A percentile compares a stretch with the other conserved stretches of the same genome.
Evolutionary conservation across 2,888 invertebrate genomes (phyloP).

Genomic region (Oscheius sp.): DNA sequence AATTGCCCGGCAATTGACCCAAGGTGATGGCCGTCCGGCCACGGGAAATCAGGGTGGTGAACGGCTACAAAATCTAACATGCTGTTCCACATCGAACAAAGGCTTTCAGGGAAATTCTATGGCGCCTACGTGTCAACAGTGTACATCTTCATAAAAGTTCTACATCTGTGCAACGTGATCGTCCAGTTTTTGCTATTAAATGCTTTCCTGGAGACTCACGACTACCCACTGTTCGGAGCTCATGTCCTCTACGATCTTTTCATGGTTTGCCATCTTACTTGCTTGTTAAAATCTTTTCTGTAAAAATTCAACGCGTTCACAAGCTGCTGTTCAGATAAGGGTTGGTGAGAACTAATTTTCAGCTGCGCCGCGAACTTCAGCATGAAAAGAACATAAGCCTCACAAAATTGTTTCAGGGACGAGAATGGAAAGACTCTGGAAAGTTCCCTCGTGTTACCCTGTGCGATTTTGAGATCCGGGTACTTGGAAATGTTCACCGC

Average conservation of each 20-base stretch:
- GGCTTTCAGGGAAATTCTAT: constrained; percentile 73
- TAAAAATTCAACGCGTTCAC: no score
- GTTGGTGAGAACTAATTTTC: no score
- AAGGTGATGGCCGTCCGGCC: not conserved
- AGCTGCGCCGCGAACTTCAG: no score
- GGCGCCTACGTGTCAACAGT: constrained; percentile 76
- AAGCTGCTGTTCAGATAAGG: no score
- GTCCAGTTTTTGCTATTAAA: constrained; percentile 75
- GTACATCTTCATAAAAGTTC: constrained; percentile 75
- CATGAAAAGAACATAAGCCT: no score
- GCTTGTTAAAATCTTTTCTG: no score
- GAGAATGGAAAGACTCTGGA: constrained; percentile 73
- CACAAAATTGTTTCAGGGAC: constrained; percentile 53
- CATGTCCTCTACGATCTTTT: constrained; percentile 75
- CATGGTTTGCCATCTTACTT: constrained; percentile 60
- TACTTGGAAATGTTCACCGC: constrained; percentile 74
- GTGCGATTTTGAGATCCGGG: constrained; percentile 74
- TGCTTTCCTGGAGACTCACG: constrained; percentile 75
- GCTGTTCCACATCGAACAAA: not conserved
- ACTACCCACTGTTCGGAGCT: constrained; percentile 74
- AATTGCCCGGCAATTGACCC: constrained; percentile 23
- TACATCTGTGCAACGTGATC: constrained; percentile 68
- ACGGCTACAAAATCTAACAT: not conserved
- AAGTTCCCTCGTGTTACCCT: constrained; percentile 74
- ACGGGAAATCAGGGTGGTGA: constrained; percentile 10